These are phyloP conservation scores for Phymorhynchus buccinoides DNA, from an alignment of 1,140 invertebrate genomes.

Conservation along the genomic window DNA sequence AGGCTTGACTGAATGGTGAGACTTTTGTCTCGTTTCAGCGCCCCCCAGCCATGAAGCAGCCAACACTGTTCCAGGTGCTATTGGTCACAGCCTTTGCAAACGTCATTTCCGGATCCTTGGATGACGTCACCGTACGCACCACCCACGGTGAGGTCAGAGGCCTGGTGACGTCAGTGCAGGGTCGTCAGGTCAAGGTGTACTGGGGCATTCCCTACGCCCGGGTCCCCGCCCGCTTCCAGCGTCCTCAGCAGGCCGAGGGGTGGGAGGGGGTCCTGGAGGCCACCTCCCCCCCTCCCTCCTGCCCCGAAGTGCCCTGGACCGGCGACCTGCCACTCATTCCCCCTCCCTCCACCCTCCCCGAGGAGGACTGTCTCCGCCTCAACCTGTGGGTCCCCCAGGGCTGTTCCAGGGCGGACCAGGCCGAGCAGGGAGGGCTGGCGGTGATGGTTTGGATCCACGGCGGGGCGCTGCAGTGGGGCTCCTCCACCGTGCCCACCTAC, in stretches of 20 bases:
- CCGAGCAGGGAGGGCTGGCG: neutral
- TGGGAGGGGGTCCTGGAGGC: conserved; percentile 53
- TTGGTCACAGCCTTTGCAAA: neutral
- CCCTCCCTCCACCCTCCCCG: conserved; percentile 86
- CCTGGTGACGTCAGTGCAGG: neutral
- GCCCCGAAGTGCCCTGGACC: conserved; percentile 32
- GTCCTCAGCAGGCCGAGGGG: conserved; percentile 80
- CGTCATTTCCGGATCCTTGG: neutral
- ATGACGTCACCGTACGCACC: neutral
- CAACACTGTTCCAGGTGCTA: neutral
- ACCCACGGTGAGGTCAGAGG: conserved; percentile 32
- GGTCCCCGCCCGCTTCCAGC: conserved; percentile 81
- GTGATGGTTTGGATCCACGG: conserved; percentile 23
- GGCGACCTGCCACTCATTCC: neutral
- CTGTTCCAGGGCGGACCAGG: neutral
- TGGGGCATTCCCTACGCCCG: conserved; percentile 29
- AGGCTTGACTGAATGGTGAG: neutral
- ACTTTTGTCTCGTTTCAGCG: neutral
- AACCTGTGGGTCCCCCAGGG: conserved; percentile 85
- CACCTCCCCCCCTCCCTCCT: conserved; percentile 78
- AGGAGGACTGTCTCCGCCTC: conserved; percentile 95
- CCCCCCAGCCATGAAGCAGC: neutral
- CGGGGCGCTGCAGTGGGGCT: neutral
- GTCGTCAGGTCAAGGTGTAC: conserved; percentile 28
- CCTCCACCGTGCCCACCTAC: conserved; percentile 89